A percentile compares a stretch with the other conserved stretches of the same genome.
Evolutionary conservation across 23 tunicate species (phyloP).

Genomic region (Oikopleura dioica): DNA sequence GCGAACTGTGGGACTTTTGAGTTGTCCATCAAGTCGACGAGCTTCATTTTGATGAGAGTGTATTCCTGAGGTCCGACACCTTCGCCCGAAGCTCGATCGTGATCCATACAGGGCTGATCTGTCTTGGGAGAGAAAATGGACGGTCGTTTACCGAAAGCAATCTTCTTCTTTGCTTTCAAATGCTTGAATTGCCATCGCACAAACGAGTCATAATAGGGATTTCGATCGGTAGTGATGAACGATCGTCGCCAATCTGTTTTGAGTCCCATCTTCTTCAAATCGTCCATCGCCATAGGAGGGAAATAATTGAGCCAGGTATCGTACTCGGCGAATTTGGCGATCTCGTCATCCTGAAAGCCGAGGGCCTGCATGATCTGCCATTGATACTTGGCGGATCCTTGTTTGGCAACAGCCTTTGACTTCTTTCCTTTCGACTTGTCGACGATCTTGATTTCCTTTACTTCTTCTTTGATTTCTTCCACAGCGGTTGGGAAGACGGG

Average conservation of each 20-base stretch:
- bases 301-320: constrained; percentile 65
- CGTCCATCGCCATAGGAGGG: constrained; percentile 44
- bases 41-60: constrained; percentile 72
- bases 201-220: constrained; percentile 84
- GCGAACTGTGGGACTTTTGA: background rate
- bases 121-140: constrained; percentile 82
- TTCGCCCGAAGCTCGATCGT: constrained; percentile 88
- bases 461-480: constrained; percentile 17
- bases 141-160: constrained; percentile 63
- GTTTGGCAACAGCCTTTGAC: constrained; percentile 72
- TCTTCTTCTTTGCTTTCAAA: constrained; percentile 49
- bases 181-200: constrained; percentile 87
- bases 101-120: constrained; percentile 99
- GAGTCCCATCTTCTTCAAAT: constrained; percentile 51
- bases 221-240: constrained; percentile 79
- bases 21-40: constrained; percentile 8
- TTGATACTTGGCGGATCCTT: constrained; percentile 48
- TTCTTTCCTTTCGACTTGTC: constrained; percentile 87
- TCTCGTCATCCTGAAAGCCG: constrained; percentile 59
- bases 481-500: constrained; percentile 36
- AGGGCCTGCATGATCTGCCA: constrained; percentile 86
- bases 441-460: constrained; percentile 29
- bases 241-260: constrained; percentile 85
- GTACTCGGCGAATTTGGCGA: constrained; percentile 44
- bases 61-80: constrained; percentile 94